phyloP scores from a whole-genome alignment of 2,888 invertebrate species.

The Apeira syringaria region DNA sequence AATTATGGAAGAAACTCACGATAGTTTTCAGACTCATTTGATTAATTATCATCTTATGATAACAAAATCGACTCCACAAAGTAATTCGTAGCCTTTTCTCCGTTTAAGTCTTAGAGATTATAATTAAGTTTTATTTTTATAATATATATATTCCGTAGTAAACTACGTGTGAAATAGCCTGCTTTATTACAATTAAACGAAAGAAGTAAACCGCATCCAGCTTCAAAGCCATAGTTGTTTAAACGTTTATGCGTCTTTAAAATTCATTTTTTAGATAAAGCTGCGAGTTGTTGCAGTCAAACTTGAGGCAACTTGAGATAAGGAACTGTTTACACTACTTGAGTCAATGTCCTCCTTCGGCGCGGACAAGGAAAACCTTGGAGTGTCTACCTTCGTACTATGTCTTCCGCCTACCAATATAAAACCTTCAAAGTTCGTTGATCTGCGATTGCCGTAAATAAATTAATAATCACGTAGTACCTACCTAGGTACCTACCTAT shows the following conservation, averaged over 20 bases:
- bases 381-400: constrained; percentile 46
- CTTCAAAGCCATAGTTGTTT: constrained; percentile 28
- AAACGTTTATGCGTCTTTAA: constrained; percentile 18
- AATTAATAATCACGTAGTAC: constrained; percentile 38
- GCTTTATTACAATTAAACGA: constrained; percentile 14
- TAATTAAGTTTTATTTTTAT: too few species aligned
- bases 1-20: too few species aligned
- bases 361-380: constrained; percentile 77
- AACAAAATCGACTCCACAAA: too few species aligned
- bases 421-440: constrained; percentile 59
- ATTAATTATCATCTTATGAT: too few species aligned
- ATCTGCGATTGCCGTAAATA: constrained; percentile 48
- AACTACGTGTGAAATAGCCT: too few species aligned
- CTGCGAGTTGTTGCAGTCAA: constrained; percentile 66
- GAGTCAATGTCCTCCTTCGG: constrained; percentile 82
- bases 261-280: constrained; percentile 65
- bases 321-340: constrained; percentile 82
- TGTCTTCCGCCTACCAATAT: constrained; percentile 58
- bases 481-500: constrained; percentile 20
- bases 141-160: too few species aligned
- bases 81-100: too few species aligned
- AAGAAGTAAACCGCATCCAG: constrained; percentile 10
- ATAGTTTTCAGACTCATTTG: too few species aligned
- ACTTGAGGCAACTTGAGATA: constrained; percentile 60
- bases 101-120: too few species aligned